Evolutionary conservation across 2,113 vertebrate species (phyloP), one percentile per base, ranked within the genome.

Genomic region (Sturnus vulgaris): DNA sequence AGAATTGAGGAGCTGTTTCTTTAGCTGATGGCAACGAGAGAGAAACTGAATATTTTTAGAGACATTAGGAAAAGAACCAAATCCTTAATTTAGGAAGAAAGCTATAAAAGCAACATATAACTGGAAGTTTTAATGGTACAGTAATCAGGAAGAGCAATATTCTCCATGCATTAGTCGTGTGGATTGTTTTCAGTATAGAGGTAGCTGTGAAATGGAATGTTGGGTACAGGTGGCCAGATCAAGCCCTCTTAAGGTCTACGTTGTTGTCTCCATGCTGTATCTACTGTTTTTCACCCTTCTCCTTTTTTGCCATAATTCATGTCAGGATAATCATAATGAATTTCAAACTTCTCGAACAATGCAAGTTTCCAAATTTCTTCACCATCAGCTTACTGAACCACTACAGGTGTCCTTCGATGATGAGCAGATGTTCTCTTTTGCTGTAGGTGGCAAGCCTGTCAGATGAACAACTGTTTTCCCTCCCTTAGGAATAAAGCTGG

Each of bases 251-350:
- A 30, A 46, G 15, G 10, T 75, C 37, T 86, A 3, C 8, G 0
- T 73, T n/a, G 13, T 46, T 59, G 27, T 71, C 19, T 66, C 23
- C 4, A 3, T 75, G 24, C 30, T 24, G 4, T 25, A 39, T 55
- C 53, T 84, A 9, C 12, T 39, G 4, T 20, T 19, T 8, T 1
- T 5, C 1, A 3, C 9, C 6, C 7, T 19, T 15, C 7, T 33
- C 3, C 10, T 53, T 30, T 52, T 46, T 86, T 72, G 50, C 13
- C 17, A 2, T 76, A 55, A 30, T 57, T 78, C 20, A 50, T 63
- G 15, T 78, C 37, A 19, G 18, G 21, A 7, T 63, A 27, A 55
- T 49, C 4, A 11, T 47, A 31, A 68, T 35, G 25, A 40, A 5
- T 65, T 92, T 65, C 22, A 68, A 53, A 49, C 18, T 77, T 80